Base-by-base conservation (phyloP, 2,888 invertebrate genomes). In the Drosophila monieri region DNA sequence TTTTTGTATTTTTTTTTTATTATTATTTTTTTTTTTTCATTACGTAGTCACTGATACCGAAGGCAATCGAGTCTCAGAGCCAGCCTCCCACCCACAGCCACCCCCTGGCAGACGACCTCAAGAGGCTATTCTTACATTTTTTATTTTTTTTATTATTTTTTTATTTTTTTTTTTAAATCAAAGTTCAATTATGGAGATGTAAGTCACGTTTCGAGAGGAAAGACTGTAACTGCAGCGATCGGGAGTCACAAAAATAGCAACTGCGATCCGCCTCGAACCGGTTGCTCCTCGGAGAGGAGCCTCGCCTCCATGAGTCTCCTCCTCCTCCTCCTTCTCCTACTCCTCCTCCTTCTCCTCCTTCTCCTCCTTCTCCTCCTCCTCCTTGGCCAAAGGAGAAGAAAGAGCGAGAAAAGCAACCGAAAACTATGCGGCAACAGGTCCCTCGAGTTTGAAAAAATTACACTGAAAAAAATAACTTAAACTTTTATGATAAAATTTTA, bases 341-440 rank as follows among this genome's bases (percentile, higher is more conserved):
- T 18, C 2, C 18, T 18, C 18, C 18, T 18, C 2, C 18, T 18
- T 14, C 18, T 18, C 2, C 18, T 18, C 18, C 18, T 18, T 18
- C 18, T 18, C 18, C n/a, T n/a, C n/a, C n/a, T n/a, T 14, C 18
- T 18, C 2, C 18, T 18, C 18, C 18, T 18, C 2, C 18, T 18
- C 18, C n/a, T n/a, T n/a, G n/a, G n/a, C n/a, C 37, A 48, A 14
- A 37, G 70, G 72, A 69, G 72, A 70, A 60, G 77, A 59, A 65
- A 70, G 66, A 85, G 21, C 21, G 21, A n/a, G 49, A 66, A 54
- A 18, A 18, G 18, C 18, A 18, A 68, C 51, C 57, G 51, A 76
- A 47, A 81, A 77, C 83, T 83, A 83, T 76, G 77, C 79, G 66
- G 77, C 85, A 83, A 83, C 79, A 80, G 81, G 77, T 80, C 71